phyloP scores from a whole-genome alignment of 2,113 vertebrate species.

The Corythornis vintsioides region DNA sequence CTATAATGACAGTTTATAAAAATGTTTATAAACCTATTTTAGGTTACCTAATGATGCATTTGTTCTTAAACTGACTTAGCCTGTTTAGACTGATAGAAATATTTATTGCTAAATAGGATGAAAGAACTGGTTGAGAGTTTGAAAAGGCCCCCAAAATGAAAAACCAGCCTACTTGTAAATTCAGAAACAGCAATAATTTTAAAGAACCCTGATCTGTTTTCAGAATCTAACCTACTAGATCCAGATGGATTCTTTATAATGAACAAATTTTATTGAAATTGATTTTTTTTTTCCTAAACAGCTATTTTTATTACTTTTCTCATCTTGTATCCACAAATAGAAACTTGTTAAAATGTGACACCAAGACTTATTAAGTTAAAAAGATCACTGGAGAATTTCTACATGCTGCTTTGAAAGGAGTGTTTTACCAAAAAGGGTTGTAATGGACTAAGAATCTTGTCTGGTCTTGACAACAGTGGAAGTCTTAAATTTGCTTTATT shows the following conservation, averaged over 20 bases:
- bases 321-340: neutral
- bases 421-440: neutral
- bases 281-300: neutral
- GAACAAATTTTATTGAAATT: neutral
- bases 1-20: neutral
- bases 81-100: neutral
- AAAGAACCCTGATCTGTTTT: neutral
- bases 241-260: neutral
- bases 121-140: neutral
- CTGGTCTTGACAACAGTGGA: neutral
- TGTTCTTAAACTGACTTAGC: neutral
- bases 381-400: neutral
- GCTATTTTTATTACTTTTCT: neutral
- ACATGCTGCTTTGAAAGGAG: neutral
- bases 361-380: neutral
- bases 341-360: neutral
- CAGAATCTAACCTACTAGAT: neutral
- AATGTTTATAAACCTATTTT: neutral
- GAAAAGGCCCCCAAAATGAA: neutral
- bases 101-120: neutral
- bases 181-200: neutral
- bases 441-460: neutral
- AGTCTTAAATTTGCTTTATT: neutral
- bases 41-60: neutral
- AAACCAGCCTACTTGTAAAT: neutral